Conservation (phyloP, 64 coral and sea anemone genomes). For the Pocillopora verrucosa region DNA sequence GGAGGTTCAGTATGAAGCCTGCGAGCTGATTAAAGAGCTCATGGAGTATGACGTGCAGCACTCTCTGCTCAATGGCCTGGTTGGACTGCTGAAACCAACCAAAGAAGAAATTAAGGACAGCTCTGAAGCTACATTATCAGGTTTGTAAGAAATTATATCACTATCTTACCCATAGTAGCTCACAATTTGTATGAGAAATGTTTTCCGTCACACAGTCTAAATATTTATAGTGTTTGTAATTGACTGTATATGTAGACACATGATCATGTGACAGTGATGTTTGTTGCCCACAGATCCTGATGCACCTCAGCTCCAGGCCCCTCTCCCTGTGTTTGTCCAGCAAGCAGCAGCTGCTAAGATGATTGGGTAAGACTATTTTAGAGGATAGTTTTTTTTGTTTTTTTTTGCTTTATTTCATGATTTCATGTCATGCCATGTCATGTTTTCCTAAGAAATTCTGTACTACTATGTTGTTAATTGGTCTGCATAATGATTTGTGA, state of each 20-base stretch:
- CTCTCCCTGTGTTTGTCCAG: constrained; percentile 86
- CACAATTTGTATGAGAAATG: too few species aligned
- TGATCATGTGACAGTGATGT: background rate
- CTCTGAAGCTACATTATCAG: constrained; percentile 62
- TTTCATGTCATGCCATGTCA: background rate
- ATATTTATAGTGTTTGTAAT: too few species aligned
- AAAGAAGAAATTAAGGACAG: constrained; percentile 93
- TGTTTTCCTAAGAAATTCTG: background rate
- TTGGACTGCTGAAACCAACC: constrained; percentile 83
- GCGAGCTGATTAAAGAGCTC: constrained; percentile 95
- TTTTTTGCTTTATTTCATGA: background rate
- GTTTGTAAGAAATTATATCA: background rate
- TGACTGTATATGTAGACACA: too few species aligned
- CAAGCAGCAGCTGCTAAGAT: constrained; percentile 94
- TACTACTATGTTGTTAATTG: too few species aligned
- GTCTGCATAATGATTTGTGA: too few species aligned
- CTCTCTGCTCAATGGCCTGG: constrained; percentile 78
- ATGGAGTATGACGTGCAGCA: constrained; percentile 80
- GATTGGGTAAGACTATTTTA: constrained; percentile 61
- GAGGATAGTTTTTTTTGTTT: background rate
- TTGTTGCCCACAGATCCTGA: constrained; percentile 51
- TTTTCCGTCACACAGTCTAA: too few species aligned
- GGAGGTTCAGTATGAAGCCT: constrained; percentile 95
- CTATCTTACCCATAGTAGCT: background rate
- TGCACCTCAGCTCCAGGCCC: constrained; percentile 77